A percentile compares a stretch with the other conserved stretches of the same genome.
Evolutionary conservation across 2,888 invertebrate genomes (phyloP).

Genomic region (Drosophila kambysellisi): DNA sequence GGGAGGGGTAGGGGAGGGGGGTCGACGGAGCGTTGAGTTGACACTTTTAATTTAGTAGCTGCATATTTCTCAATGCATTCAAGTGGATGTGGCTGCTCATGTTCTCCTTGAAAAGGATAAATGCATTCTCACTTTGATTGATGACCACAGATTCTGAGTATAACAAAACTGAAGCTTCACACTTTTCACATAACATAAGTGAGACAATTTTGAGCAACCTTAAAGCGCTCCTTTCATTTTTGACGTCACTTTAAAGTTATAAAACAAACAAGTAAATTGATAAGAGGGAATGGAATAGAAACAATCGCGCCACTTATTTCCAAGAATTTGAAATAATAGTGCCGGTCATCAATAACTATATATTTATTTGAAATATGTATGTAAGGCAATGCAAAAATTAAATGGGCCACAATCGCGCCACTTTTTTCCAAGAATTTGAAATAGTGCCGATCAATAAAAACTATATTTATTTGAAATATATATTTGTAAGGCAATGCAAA

Average conservation of each 20-base stretch:
- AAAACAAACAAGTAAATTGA: background rate
- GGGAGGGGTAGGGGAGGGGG: too few species aligned
- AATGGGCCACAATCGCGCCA: constrained; percentile 3
- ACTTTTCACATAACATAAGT: constrained; percentile 13
- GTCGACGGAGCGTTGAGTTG: constrained; percentile 21
- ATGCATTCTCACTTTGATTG: constrained; percentile 46
- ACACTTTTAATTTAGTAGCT: constrained; percentile 68
- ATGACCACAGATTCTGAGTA: constrained; percentile 24
- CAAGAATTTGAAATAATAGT: background rate
- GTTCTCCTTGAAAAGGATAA: constrained; percentile 44
- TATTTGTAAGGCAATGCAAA: background rate
- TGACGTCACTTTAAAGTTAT: constrained; percentile 15
- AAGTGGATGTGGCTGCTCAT: constrained; percentile 17
- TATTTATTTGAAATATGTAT: background rate
- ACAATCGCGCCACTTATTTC: constrained; percentile 18
- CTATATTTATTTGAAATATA: background rate
- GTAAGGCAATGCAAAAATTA: background rate
- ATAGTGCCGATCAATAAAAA: background rate
- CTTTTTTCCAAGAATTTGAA: constrained; percentile 4
- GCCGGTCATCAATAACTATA: background rate
- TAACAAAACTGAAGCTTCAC: constrained; percentile 39
- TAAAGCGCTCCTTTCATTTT: background rate
- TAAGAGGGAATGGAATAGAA: background rate
- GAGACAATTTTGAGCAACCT: background rate
- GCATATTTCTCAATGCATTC: constrained; percentile 65